Evolutionary conservation across 2,888 invertebrate species (phyloP).

Genomic region (Tetragonisca angustula): DNA sequence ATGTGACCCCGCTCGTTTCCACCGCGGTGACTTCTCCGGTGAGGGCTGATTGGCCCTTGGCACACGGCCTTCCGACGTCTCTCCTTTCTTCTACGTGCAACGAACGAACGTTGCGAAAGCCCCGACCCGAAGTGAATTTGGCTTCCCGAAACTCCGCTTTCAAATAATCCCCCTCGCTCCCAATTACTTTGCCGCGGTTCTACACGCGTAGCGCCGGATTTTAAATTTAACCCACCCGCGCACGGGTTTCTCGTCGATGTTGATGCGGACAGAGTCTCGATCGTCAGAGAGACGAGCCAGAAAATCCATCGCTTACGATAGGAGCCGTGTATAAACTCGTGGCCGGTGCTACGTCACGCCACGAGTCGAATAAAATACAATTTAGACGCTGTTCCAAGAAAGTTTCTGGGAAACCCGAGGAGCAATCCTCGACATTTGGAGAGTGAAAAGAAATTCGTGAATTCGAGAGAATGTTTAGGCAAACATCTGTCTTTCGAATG

Average conservation of each 20-base stretch:
- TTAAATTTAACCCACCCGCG: conserved; percentile 55
- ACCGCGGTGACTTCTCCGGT: conserved; percentile 25
- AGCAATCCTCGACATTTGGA: too few species aligned
- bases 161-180: conserved; percentile 2
- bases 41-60: conserved; percentile 50
- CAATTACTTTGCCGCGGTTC: conserved; percentile 16
- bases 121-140: conserved; percentile 48
- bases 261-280: conserved; percentile 17
- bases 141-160: conserved; percentile 37
- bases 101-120: conserved; percentile 56
- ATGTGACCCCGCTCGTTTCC: conserved; percentile 56
- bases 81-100: conserved; percentile 16
- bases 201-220: conserved; percentile 25
- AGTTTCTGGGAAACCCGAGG: too few species aligned
- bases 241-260: conserved; percentile 20
- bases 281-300: background rate
- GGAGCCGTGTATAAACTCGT: background rate
- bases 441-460: too few species aligned
- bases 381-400: too few species aligned
- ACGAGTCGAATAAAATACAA: too few species aligned
- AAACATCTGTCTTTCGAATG: too few species aligned
- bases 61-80: conserved; percentile 54
- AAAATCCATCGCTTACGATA: background rate
- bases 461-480: too few species aligned
- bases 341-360: too few species aligned